These are phyloP conservation scores for Brachylomia viminalis DNA, from an alignment of 2,888 invertebrate species.

Conservation along the genomic window DNA sequence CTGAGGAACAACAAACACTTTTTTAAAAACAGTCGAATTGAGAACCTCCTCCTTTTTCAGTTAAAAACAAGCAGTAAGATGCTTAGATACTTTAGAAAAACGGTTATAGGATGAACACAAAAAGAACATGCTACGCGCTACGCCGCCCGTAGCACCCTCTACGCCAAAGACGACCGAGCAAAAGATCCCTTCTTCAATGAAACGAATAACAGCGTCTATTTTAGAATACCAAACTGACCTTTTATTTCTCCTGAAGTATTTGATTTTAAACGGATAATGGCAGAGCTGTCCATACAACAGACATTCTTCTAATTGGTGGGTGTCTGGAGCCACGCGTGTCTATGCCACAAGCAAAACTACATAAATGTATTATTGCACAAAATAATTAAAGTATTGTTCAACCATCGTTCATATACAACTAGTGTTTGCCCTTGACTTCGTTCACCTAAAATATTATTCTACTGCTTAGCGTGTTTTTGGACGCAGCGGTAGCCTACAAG, in stretches of 20 bases:
- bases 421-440: not conserved
- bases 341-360: too few species aligned
- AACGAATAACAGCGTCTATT: not conserved
- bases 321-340: not conserved
- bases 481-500: not conserved
- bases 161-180: not conserved
- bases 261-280: not conserved
- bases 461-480: not conserved
- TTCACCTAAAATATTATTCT: not conserved
- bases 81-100: too few species aligned
- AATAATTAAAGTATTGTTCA: not conserved
- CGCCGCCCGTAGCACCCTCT: constrained; percentile 25
- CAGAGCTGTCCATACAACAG: not conserved
- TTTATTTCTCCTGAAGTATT: not conserved
- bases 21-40: too few species aligned
- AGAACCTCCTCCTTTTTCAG: too few species aligned
- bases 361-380: too few species aligned
- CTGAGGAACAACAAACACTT: too few species aligned
- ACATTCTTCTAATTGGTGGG: not conserved
- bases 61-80: not conserved
- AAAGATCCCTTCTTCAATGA: not conserved
- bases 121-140: constrained; percentile 19
- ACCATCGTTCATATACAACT: not conserved
- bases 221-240: not conserved
- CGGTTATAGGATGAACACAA: not conserved